Percentiles rank a stretch among this genome's conserved stretches.
Conservation (phyloP, 1,140 invertebrate species). For the Drosophila malerkotliana region DNA sequence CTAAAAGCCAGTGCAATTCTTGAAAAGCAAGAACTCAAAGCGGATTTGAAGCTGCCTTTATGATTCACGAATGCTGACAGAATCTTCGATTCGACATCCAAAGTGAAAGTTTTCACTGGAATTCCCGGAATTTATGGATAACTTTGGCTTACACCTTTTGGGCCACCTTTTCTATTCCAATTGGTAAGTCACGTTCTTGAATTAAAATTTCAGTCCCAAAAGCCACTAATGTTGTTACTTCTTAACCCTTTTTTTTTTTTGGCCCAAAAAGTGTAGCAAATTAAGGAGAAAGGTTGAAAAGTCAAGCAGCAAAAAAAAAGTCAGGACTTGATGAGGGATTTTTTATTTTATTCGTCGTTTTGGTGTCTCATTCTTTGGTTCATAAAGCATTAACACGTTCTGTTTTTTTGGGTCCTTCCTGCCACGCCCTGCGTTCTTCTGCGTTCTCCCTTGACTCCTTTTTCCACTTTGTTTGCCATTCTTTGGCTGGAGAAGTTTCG, state of each 20-base stretch:
- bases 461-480: conserved; percentile 18
- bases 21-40: too few relatives aligned
- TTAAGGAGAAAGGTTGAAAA: conserved; percentile 37
- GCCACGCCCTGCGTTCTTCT: not conserved
- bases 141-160: not conserved
- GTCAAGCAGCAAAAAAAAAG: conserved; percentile 12
- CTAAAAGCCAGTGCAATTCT: not conserved
- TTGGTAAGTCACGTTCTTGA: conserved; percentile 44
- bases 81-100: conserved; percentile 3
- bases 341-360: conserved; percentile 35
- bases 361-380: conserved; percentile 28
- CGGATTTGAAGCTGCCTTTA: not conserved
- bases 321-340: conserved; percentile 17
- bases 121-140: not conserved
- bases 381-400: conserved; percentile 75
- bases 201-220: conserved; percentile 40
- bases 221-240: conserved; percentile 23
- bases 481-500: conserved; percentile 44
- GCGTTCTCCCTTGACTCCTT: not conserved
- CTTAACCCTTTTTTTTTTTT: not conserved
- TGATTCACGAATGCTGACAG: conserved; percentile 8
- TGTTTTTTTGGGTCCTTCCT: conserved; percentile 16
- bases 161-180: conserved; percentile 1
- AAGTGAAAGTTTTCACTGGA: conserved; percentile 5
- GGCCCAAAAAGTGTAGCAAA: conserved; percentile 3